A percentile compares a stretch with the other conserved stretches of the same genome.
phyloP scores from a whole-genome alignment of 2,797 vertebrate genomes.

The Rhodeus uyekii region DNA sequence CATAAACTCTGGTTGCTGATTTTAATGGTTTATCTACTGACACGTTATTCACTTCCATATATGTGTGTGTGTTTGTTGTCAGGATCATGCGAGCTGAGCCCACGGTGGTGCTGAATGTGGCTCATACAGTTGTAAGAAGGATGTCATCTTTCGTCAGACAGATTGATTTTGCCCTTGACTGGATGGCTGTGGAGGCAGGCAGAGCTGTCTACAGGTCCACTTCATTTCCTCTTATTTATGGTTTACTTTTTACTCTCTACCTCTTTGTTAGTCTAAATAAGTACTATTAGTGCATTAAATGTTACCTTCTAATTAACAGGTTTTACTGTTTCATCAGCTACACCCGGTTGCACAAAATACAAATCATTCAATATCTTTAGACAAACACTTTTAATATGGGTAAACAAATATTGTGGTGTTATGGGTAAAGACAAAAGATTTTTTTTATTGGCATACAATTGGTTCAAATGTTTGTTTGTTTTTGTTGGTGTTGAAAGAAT shows the following conservation, averaged over 20 bases:
- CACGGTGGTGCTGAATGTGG: slow-evolving; percentile 84
- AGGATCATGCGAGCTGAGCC: slow-evolving; percentile 95
- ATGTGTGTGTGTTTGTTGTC: slow-evolving; percentile 49
- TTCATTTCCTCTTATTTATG: slow-evolving; percentile 33
- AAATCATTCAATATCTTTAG: not conserved
- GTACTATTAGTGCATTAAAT: not conserved
- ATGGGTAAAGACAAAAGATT: not conserved
- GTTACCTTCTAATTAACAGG: not conserved
- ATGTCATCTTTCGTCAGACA: slow-evolving; percentile 92
- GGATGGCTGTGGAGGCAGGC: slow-evolving; percentile 96
- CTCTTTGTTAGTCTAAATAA: not conserved
- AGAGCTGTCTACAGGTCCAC: slow-evolving; percentile 88
- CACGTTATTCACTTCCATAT: slow-evolving; percentile 5
- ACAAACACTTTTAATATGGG: not conserved
- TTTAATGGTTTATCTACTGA: slow-evolving; percentile 3
- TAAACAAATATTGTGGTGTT: not conserved
- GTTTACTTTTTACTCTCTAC: not conserved
- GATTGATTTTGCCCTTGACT: slow-evolving; percentile 95
- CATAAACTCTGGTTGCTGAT: not conserved
- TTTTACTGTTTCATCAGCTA: not conserved
- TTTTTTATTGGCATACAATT: too few species aligned
- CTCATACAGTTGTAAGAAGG: slow-evolving; percentile 85
- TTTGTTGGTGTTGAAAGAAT: too few species aligned
- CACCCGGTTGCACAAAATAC: not conserved
- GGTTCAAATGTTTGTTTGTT: too few species aligned